Base-by-base conservation (phyloP, 1,140 invertebrate species). In the Drosophila lacertosa region DNA sequence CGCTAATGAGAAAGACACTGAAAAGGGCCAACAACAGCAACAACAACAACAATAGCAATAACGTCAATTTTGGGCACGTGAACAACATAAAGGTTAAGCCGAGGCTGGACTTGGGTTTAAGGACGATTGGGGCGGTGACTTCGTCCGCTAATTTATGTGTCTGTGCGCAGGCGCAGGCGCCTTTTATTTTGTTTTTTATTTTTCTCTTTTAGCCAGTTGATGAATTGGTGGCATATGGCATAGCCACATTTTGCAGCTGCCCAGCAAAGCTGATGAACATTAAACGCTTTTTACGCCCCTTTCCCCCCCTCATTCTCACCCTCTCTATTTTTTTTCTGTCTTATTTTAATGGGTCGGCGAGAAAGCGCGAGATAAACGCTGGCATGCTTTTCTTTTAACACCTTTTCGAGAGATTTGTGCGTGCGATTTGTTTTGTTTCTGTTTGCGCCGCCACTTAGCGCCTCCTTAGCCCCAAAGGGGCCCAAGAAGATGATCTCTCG, bases 351-450 rank as follows among this genome's bases (percentile, higher is more conserved):
- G 82, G 68, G 59, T 71, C 66, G 42, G 32, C 59, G 48, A 63
- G 59, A 68, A 68, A 66, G 66, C 48, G 22, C 42, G 65, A 70
- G 74, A 73, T 84, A 86, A 84, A 84, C 77, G 81, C 68, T 69
- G 39, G 57, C 73, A 77, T 88, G 81, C 64, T 86, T 86, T 86
- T 86, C 81, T 81, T 81, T 86, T 86, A 86, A 86, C 81, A 88
- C 81, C 82, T 86, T 86, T 77, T 69, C 77, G 77, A 88, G 82
- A 88, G 82, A 86, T 86, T 86, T 86, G 82, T 86, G 68, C 57
- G 53, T 76, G 69, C 77, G 74, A 79, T 88, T 70, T 72, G 79
- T 71, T 73, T 59, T 50, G 24, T 57, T 50, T 39, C 44, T 84
- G 77, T 84, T 86, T 86, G 65, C 69, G 74, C 42, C 45, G 69